Percentiles rank a stretch among this genome's conserved stretches.
Conservation (phyloP, 2,888 invertebrate species). For the Rhorus exstirpatorius region DNA sequence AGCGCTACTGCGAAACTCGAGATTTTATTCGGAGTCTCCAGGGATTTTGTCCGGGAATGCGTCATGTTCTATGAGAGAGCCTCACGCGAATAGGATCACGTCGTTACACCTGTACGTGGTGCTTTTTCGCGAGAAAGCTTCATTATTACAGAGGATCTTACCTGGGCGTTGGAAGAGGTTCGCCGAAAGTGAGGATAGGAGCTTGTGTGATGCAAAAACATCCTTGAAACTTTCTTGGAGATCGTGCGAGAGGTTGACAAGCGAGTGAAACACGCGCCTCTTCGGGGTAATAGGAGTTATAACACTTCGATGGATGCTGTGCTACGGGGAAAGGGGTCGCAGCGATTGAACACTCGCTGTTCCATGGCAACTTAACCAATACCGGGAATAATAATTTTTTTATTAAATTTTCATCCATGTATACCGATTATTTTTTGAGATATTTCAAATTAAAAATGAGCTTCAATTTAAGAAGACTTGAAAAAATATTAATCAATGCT, state of each 20-base stretch:
- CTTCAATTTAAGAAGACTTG: too few species aligned
- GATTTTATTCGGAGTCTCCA: constrained; percentile 1
- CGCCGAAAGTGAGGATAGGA: not conserved
- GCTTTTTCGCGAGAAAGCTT: constrained; percentile 41
- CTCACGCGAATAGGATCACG: constrained; percentile 30
- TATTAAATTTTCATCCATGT: too few species aligned
- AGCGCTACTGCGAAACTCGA: constrained; percentile 1
- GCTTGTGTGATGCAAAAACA: constrained; percentile 10
- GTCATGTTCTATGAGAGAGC: not conserved
- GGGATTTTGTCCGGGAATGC: constrained; percentile 6
- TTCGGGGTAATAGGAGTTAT: constrained; percentile 49
- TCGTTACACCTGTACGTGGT: constrained; percentile 41
- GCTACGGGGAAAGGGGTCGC: constrained; percentile 17
- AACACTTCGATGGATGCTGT: constrained; percentile 27
- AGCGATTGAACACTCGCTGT: not conserved
- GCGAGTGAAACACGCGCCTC: not conserved
- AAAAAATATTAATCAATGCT: too few species aligned
- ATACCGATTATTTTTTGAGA: too few species aligned
- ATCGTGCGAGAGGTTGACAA: not conserved
- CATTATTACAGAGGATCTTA: constrained; percentile 60
- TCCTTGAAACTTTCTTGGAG: constrained; percentile 71
- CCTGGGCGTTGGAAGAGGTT: not conserved
- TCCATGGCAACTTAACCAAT: not conserved
- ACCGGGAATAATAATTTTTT: too few species aligned
- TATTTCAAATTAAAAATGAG: too few species aligned